These are phyloP conservation scores for Leptinotarsa undecemlineata DNA, from an alignment of 1,140 invertebrate genomes.

Conservation along the genomic window DNA sequence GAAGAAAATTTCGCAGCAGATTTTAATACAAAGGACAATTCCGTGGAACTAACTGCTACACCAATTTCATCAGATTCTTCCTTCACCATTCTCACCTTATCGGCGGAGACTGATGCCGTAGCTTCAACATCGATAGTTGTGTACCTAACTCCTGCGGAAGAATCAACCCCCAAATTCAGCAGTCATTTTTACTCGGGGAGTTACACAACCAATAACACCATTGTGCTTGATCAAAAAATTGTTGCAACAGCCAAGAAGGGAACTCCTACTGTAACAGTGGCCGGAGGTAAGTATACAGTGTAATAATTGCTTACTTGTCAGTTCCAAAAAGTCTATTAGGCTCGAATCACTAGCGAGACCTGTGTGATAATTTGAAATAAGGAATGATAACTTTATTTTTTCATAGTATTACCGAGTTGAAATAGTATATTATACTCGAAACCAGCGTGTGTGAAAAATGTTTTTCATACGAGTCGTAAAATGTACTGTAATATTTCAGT, in stretches of 20 bases:
- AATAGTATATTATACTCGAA: no score
- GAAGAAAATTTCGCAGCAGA: constrained; percentile 2
- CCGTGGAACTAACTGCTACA: neutral
- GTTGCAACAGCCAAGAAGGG: neutral
- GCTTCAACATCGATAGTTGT: constrained; percentile 12
- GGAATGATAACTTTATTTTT: no score
- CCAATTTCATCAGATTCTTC: neutral
- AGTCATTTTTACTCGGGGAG: constrained; percentile 24
- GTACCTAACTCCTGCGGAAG: neutral
- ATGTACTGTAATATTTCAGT: no score
- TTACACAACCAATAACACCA: constrained; percentile 16
- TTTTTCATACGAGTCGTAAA: no score
- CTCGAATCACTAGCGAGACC: no score
- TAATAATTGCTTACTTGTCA: no score
- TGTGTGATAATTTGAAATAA: no score
- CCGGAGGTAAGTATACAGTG: no score
- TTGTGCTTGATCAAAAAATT: constrained; percentile 20
- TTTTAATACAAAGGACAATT: neutral
- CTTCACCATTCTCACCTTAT: neutral
- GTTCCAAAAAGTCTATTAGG: no score
- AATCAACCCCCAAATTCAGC: constrained; percentile 15
- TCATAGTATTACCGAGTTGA: no score
- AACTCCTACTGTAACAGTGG: no score
- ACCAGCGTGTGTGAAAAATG: no score
- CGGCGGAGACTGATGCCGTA: neutral